Evolutionary conservation across 2,113 vertebrate genomes (phyloP).

Genomic region (Mungos mungo): DNA sequence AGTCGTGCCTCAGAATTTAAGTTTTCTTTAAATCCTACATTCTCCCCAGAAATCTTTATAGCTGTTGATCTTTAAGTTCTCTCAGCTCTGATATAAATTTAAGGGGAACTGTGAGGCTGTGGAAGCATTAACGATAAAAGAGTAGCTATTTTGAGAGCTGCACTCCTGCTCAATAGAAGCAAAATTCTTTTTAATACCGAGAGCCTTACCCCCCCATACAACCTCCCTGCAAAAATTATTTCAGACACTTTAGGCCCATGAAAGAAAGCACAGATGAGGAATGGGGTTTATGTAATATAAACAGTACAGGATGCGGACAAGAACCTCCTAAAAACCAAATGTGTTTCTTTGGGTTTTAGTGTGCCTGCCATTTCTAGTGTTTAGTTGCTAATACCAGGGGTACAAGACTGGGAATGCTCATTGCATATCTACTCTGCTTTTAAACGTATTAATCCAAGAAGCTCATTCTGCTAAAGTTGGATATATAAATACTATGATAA

Average conservation of each 20-base stretch:
- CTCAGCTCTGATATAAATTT: not conserved
- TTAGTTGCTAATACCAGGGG: not conserved
- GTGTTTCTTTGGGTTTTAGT: not conserved
- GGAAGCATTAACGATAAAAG: conserved; percentile 8
- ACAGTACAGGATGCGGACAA: not conserved
- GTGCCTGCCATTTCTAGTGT: not conserved
- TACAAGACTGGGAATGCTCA: not conserved
- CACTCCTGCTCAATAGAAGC: not conserved
- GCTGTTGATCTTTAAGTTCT: not conserved
- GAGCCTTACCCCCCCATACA: not conserved
- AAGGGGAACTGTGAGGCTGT: not conserved
- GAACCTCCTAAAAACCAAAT: not conserved
- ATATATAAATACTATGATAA: not conserved
- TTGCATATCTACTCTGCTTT: not conserved
- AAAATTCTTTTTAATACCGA: not conserved
- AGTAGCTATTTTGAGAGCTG: conserved; percentile 24
- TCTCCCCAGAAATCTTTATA: conserved; percentile 27
- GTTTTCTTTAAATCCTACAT: conserved; percentile 34
- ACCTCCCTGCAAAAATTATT: not conserved
- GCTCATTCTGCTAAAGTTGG: not conserved
- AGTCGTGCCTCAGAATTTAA: not conserved
- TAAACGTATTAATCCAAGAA: not conserved
- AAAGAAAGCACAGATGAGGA: not conserved
- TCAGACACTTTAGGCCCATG: not conserved
- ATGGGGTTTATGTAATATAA: not conserved